Conservation (phyloP, 2,113 vertebrate species). For the Oncorhynchus clarkii region DNA sequence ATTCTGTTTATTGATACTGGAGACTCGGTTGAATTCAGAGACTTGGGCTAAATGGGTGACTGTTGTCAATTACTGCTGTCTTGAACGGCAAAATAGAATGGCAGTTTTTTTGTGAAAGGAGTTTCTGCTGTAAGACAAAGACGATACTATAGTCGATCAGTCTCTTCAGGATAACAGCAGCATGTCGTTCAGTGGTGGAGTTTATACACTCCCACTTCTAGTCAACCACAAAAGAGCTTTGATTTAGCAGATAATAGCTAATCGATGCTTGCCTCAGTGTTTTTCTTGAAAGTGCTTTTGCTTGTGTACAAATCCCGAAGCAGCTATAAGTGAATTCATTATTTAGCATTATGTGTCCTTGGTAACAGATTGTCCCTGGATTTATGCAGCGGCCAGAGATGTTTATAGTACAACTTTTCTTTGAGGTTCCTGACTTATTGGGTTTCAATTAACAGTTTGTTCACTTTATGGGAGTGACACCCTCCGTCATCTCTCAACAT, state of each 20-base stretch:
- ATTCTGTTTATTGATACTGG: background rate
- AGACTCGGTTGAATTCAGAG: background rate
- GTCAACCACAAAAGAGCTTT: background rate
- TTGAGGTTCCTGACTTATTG: no score
- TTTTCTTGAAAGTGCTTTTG: background rate
- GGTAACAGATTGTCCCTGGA: no score
- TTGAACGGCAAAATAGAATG: no score
- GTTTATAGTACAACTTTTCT: no score
- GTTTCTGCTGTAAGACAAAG: background rate
- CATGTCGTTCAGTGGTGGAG: constrained; percentile 5
- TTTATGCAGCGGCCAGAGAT: no score
- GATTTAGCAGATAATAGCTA: background rate
- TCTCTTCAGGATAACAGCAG: constrained; percentile 4
- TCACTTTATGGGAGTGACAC: no score
- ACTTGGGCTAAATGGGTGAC: background rate
- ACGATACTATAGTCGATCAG: background rate
- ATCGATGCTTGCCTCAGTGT: constrained; percentile 7
- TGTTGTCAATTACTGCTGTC: no score
- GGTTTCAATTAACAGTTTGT: no score
- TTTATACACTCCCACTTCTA: constrained; percentile 16
- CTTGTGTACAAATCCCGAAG: no score
- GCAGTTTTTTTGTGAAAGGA: background rate
- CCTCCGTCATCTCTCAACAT: no score
- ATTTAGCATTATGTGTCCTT: no score
- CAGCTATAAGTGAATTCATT: no score